phyloP scores from a whole-genome alignment of 1,140 invertebrate species.

The Paraescarpia echinospica region DNA sequence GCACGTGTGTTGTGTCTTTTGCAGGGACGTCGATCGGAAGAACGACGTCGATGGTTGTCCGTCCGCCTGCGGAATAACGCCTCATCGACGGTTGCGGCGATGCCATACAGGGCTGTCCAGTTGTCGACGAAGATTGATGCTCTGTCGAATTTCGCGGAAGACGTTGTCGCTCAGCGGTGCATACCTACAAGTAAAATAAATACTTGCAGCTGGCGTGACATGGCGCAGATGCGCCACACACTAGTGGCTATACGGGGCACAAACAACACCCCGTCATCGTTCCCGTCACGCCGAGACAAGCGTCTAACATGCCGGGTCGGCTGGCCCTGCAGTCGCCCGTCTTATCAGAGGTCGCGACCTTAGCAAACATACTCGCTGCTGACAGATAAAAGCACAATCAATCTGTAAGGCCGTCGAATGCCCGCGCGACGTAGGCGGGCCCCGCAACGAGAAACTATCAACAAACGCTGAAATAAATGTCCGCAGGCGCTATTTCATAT shows the following conservation, averaged over 20 bases:
- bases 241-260: not conserved
- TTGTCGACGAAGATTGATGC: not conserved
- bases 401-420: not conserved
- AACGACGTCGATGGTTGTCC: not conserved
- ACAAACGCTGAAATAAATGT: not conserved
- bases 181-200: slow-evolving; percentile 6
- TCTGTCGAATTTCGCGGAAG: not conserved
- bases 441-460: not conserved
- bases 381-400: slow-evolving; percentile 1
- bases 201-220: not conserved
- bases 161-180: not conserved
- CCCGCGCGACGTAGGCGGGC: not conserved
- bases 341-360: not conserved
- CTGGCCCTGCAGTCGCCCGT: not conserved
- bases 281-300: not conserved
- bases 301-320: not conserved
- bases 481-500: not conserved
- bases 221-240: not conserved
- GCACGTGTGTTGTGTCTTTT: not conserved
- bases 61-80: not conserved
- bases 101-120: not conserved
- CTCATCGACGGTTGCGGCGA: not conserved
- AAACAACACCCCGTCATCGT: not conserved
- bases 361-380: not conserved
- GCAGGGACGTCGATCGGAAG: not conserved